Conservation (phyloP, 92 coral and sea anemone species). For the Palythoa caribaeorum region DNA sequence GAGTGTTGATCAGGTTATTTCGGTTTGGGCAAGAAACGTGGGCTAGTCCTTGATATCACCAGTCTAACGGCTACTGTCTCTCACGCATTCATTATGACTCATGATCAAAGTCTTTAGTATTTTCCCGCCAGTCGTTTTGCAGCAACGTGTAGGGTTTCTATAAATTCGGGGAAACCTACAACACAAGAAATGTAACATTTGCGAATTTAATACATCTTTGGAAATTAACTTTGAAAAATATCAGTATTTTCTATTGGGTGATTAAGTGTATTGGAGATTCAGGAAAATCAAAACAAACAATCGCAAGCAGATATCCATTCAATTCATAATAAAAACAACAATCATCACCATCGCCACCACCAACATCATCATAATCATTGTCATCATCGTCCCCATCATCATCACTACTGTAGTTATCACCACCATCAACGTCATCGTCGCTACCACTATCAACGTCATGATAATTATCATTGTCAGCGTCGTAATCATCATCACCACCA, state of each 20-base stretch:
- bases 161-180: slow-evolving; percentile 85
- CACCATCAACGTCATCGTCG: not conserved
- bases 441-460: not conserved
- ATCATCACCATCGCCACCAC: not conserved
- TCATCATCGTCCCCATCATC: not conserved
- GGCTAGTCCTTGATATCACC: not conserved
- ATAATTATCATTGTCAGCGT: not conserved
- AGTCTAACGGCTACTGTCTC: not conserved
- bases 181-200: not conserved
- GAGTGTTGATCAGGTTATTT: not conserved
- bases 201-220: not conserved
- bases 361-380: not conserved
- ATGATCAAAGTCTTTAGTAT: not conserved
- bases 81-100: not conserved
- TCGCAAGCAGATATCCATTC: not conserved
- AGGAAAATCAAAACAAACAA: too few species aligned
- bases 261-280: not conserved
- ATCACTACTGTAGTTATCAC: not conserved
- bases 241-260: not conserved
- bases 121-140: slow-evolving; percentile 52
- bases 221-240: not conserved
- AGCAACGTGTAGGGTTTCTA: slow-evolving; percentile 84
- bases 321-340: not conserved
- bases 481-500: too few species aligned
- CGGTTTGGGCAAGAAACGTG: not conserved